Percentiles rank a stretch among this genome's conserved stretches.
phyloP scores from a whole-genome alignment of 2,797 vertebrate species.

The Crypturellus tataupa region DNA sequence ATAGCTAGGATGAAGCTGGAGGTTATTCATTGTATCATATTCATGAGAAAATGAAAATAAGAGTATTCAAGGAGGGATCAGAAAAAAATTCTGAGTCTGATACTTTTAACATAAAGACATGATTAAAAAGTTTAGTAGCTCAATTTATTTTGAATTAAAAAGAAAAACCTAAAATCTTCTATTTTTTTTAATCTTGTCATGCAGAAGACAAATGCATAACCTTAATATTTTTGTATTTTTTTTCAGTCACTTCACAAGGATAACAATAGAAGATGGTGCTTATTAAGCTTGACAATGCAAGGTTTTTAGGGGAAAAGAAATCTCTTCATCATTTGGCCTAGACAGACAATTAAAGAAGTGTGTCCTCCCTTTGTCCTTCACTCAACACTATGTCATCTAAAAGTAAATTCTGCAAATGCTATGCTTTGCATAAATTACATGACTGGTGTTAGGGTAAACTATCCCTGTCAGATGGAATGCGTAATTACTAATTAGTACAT shows the following conservation, averaged over 20 bases:
- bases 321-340: neutral
- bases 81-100: neutral
- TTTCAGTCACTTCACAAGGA: neutral
- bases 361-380: neutral
- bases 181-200: neutral
- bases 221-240: neutral
- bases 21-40: neutral
- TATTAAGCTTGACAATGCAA: neutral
- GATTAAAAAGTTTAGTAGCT: neutral
- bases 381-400: neutral
- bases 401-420: neutral
- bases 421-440: neutral
- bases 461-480: neutral
- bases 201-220: neutral
- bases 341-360: neutral
- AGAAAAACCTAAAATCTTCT: neutral
- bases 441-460: neutral
- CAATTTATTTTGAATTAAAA: neutral
- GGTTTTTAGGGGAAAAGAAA: neutral
- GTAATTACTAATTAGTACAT: neutral
- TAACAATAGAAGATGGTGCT: neutral
- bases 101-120: neutral
- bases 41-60: slow-evolving; percentile 11
- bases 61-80: neutral
- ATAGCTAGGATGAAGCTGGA: neutral